Conservation (phyloP, 2,113 vertebrate genomes). For the Melierax canorus region DNA sequence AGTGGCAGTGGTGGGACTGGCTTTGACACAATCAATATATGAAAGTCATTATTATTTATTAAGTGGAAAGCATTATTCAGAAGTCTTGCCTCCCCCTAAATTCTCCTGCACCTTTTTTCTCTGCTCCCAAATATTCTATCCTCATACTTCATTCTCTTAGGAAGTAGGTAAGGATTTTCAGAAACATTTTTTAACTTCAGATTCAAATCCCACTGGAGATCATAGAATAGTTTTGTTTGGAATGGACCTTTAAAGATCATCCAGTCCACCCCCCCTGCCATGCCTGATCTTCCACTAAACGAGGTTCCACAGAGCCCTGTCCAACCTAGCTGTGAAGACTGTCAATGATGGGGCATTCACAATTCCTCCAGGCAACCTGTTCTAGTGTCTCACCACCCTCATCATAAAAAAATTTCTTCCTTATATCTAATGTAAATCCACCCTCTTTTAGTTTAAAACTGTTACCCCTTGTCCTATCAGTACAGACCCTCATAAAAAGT, state of each 20-base stretch:
- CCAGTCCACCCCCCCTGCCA: background rate
- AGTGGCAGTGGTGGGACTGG: rapidly evolving
- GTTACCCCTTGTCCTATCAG: too few species aligned
- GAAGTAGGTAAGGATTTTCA: background rate
- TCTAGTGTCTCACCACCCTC: background rate
- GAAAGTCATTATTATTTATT: background rate
- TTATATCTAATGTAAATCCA: too few species aligned
- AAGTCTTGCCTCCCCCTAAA: background rate
- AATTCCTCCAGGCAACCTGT: background rate
- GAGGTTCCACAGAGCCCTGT: background rate
- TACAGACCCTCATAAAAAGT: too few species aligned
- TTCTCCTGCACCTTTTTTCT: background rate
- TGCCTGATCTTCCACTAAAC: background rate
- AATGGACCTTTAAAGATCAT: background rate
- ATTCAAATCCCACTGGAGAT: background rate
- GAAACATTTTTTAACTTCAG: background rate
- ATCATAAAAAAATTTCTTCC: too few species aligned
- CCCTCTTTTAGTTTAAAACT: too few species aligned
- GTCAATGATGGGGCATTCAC: background rate
- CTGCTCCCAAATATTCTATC: background rate
- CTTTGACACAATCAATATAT: background rate
- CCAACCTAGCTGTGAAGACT: background rate
- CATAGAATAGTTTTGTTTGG: background rate
- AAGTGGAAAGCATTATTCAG: background rate
- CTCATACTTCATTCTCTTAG: background rate